Evolutionary conservation across 35 echinoderm and acorn worm genomes (phyloP).

Genomic region (Apostichopus japonicus): DNA sequence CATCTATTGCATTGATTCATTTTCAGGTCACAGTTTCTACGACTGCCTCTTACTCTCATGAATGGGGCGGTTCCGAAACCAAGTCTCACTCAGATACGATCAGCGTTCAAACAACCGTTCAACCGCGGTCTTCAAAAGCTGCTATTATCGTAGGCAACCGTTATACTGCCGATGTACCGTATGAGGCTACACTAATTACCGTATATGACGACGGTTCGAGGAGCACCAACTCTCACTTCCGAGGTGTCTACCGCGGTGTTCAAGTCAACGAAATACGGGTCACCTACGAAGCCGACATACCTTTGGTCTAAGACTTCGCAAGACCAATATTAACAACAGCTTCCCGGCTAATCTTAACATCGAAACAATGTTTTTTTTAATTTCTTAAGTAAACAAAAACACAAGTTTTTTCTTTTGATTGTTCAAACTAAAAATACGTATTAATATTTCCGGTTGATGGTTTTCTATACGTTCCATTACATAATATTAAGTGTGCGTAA

Average conservation of each 20-base stretch:
- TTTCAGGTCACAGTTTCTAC: not conserved
- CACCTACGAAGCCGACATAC: slow-evolving; percentile 14
- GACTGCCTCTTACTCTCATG: slow-evolving; percentile 13
- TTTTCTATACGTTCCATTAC: no score
- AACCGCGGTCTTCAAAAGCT: not conserved
- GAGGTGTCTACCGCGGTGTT: not conserved
- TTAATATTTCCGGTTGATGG: no score
- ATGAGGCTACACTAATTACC: not conserved
- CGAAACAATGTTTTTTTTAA: no score
- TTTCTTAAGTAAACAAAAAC: no score
- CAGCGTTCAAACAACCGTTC: not conserved
- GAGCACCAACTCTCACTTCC: not conserved
- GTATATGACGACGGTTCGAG: not conserved
- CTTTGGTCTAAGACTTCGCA: not conserved
- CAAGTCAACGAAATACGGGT: slow-evolving; percentile 20
- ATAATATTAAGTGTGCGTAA: no score
- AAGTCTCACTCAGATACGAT: not conserved
- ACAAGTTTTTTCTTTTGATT: no score
- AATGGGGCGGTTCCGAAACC: slow-evolving; percentile 15
- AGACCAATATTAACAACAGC: no score
- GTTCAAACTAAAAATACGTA: no score
- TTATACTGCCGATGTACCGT: slow-evolving; percentile 10
- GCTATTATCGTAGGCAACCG: slow-evolving; percentile 5
- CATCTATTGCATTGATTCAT: not conserved
- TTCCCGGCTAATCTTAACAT: no score